phyloP scores from a whole-genome alignment of 2,888 invertebrate species.

The Lasioglossum villosulum region DNA sequence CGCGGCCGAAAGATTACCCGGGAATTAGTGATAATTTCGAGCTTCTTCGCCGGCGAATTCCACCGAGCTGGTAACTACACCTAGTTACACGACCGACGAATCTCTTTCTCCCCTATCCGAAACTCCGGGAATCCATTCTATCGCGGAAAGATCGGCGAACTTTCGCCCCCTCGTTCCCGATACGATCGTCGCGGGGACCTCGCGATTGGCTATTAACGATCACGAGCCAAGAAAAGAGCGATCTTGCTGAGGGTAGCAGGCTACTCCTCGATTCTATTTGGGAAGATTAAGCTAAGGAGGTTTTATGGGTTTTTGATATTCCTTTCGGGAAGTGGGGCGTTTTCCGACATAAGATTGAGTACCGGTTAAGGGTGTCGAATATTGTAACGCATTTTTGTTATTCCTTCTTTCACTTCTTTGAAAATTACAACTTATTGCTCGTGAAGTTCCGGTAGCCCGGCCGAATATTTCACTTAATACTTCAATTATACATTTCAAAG shows the following conservation, averaged over 20 bases:
- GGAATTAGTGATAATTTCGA: slow-evolving; percentile 63
- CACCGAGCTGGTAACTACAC: slow-evolving; percentile 42
- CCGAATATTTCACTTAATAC: no score
- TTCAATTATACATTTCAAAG: no score
- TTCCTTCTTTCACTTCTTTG: background rate
- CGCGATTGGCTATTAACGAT: slow-evolving; percentile 59
- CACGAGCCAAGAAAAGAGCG: slow-evolving; percentile 23
- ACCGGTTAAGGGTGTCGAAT: background rate
- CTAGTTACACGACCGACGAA: slow-evolving; percentile 50
- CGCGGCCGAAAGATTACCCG: slow-evolving; percentile 57
- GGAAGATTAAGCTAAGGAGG: background rate
- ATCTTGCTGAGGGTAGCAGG: background rate
- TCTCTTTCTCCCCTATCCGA: background rate
- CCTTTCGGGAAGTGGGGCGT: background rate
- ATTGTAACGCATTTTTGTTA: background rate
- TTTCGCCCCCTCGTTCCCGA: slow-evolving; percentile 47
- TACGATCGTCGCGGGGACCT: slow-evolving; percentile 43
- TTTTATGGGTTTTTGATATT: background rate
- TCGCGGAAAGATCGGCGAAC: slow-evolving; percentile 41
- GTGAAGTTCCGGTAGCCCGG: background rate
- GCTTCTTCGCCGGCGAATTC: slow-evolving; percentile 58
- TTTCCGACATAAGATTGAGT: background rate
- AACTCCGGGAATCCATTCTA: slow-evolving; percentile 27
- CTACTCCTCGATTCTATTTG: background rate
- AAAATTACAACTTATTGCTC: background rate